Evolutionary conservation across 2,888 invertebrate species (phyloP).

Genomic region (Dicroscelio sp.): DNA sequence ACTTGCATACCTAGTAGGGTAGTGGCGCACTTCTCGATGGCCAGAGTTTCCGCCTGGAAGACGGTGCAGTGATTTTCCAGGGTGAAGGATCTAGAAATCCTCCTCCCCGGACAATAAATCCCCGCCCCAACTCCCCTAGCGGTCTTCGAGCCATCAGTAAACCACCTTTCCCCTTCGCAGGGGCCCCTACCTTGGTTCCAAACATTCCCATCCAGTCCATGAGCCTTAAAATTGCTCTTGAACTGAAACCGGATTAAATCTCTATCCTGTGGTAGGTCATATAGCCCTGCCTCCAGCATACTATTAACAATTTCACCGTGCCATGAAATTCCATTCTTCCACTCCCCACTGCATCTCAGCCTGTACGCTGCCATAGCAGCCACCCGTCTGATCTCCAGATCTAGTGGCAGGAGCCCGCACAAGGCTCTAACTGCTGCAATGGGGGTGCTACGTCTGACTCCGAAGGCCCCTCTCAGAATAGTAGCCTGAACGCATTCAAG

Average conservation of each 20-base stretch:
- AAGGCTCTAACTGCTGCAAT: slow-evolving; percentile 25
- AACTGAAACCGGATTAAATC: neutral
- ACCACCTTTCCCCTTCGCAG: neutral
- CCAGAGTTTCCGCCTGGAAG: slow-evolving; percentile 1
- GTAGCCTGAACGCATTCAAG: slow-evolving; percentile 41
- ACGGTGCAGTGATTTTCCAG: neutral
- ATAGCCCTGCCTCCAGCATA: neutral
- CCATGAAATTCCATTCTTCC: neutral
- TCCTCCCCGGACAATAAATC: neutral
- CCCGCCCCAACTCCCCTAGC: neutral
- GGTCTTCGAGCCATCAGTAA: neutral
- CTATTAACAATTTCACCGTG: neutral
- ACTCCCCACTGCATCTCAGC: neutral
- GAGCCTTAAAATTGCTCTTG: neutral
- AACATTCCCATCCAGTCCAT: neutral
- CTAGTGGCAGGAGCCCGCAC: neutral
- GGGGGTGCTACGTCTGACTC: slow-evolving; percentile 28
- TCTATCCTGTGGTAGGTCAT: neutral
- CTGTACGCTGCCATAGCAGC: slow-evolving; percentile 27
- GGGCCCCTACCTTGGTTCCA: neutral
- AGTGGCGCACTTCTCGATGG: neutral
- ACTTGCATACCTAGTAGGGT: neutral
- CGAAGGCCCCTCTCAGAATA: slow-evolving; percentile 27
- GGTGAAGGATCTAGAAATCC: neutral
- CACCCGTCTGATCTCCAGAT: slow-evolving; percentile 11